Percentiles rank a stretch among this genome's conserved stretches.
phyloP scores from a whole-genome alignment of 1,140 invertebrate genomes.

The Lordiphosa collinella region DNA sequence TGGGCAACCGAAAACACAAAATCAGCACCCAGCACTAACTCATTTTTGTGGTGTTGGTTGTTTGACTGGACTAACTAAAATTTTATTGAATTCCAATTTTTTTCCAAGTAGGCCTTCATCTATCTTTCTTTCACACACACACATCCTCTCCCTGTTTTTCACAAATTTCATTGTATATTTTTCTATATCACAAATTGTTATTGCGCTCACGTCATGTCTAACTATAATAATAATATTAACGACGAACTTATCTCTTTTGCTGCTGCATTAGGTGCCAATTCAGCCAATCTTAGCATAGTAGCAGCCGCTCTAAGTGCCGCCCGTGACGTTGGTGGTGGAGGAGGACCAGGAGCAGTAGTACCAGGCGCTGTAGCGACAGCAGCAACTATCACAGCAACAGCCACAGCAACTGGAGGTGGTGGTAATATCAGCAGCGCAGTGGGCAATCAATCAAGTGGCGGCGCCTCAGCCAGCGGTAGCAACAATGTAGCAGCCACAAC shows the following conservation, averaged over 20 bases:
- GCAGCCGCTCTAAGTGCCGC: slow-evolving; percentile 58
- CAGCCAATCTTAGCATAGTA: slow-evolving; percentile 63
- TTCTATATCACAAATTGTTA: slow-evolving; percentile 10
- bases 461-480: slow-evolving; percentile 52
- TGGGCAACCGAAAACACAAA: no score
- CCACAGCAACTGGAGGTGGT: neutral
- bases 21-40: no score
- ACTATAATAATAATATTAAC: slow-evolving; percentile 24
- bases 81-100: no score
- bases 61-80: no score
- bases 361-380: slow-evolving; percentile 18
- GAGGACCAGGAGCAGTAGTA: slow-evolving; percentile 9
- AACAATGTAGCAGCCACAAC: slow-evolving; percentile 37
- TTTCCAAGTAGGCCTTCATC: no score
- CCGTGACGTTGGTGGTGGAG: slow-evolving; percentile 42
- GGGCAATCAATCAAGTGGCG: slow-evolving; percentile 50
- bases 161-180: slow-evolving; percentile 8
- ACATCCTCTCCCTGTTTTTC: neutral
- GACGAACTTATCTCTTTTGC: slow-evolving; percentile 2
- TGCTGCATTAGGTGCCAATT: slow-evolving; percentile 41
- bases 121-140: no score
- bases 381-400: neutral
- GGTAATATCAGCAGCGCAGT: slow-evolving; percentile 50
- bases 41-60: no score
- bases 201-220: slow-evolving; percentile 10